These are phyloP conservation scores for Macaria notata DNA, from an alignment of 2,888 invertebrate species.

Conservation along the genomic window DNA sequence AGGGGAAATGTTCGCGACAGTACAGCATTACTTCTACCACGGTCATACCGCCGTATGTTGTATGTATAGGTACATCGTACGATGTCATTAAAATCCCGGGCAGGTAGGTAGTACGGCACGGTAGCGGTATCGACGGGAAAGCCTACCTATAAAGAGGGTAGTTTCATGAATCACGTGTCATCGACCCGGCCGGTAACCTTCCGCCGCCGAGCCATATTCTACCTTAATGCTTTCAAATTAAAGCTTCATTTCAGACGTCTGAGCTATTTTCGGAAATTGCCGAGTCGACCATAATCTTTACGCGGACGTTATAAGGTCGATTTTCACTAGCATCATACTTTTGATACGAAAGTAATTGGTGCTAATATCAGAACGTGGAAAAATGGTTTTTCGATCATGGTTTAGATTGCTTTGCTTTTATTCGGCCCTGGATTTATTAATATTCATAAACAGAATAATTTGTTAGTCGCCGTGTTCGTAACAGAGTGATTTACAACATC, in stretches of 20 bases:
- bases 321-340: constrained; percentile 2
- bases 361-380: constrained; percentile 27
- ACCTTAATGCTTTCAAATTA: constrained; percentile 28
- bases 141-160: constrained; percentile 54
- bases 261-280: constrained; percentile 1
- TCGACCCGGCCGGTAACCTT: constrained; percentile 58
- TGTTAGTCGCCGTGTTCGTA: constrained; percentile 9
- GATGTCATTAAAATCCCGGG: too few relatives aligned
- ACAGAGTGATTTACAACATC: constrained; percentile 15
- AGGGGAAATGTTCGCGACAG: too few relatives aligned
- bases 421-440: constrained; percentile 17
- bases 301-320: constrained; percentile 6
- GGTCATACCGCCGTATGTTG: too few relatives aligned
- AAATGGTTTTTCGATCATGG: constrained; percentile 24
- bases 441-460: constrained; percentile 19
- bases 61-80: too few relatives aligned
- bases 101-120: too few relatives aligned
- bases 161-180: constrained; percentile 64
- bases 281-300: constrained; percentile 21
- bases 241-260: constrained; percentile 6
- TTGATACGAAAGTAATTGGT: constrained; percentile 27
- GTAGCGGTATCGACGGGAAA: constrained; percentile 48
- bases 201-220: constrained; percentile 27
- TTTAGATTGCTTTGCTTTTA: constrained; percentile 22
- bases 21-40: too few relatives aligned